Percentiles rank a stretch among this genome's conserved stretches.
Conservation (phyloP, 2,113 vertebrate species). For the Sylvia atricapilla region DNA sequence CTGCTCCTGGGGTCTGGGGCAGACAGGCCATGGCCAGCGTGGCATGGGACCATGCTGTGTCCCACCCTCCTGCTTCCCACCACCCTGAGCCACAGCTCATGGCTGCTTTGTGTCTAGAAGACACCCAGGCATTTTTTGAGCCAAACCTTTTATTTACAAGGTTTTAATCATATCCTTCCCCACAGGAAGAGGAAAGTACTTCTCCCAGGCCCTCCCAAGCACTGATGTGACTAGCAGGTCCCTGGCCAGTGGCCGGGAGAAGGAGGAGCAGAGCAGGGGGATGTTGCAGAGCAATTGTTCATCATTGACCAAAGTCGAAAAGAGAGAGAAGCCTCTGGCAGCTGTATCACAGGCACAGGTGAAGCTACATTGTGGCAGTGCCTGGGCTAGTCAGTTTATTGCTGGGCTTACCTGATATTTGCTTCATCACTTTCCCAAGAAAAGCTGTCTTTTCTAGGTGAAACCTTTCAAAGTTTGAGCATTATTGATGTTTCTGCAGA, state of each 20-base stretch:
- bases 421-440: neutral
- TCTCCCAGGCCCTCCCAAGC: neutral
- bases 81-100: neutral
- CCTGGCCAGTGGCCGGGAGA: neutral
- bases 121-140: neutral
- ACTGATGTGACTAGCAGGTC: neutral
- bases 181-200: slow-evolving; percentile 28
- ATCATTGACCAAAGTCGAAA: neutral
- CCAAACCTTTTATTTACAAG: slow-evolving; percentile 11
- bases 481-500: neutral
- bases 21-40: rapidly evolving
- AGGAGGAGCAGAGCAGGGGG: neutral
- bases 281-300: neutral
- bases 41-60: rapidly evolving
- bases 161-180: slow-evolving; percentile 40
- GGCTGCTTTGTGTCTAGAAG: neutral
- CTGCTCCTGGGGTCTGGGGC: neutral
- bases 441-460: neutral
- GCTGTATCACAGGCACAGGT: neutral
- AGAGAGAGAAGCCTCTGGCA: rapidly evolving
- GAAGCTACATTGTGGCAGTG: rapidly evolving
- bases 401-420: neutral
- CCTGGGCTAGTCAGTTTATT: neutral
- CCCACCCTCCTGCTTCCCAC: neutral
- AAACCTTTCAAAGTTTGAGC: neutral